Evolutionary conservation across 2,113 vertebrate species (phyloP), one percentile per base, ranked within the genome.

Genomic region (Semnopithecus entellus): DNA sequence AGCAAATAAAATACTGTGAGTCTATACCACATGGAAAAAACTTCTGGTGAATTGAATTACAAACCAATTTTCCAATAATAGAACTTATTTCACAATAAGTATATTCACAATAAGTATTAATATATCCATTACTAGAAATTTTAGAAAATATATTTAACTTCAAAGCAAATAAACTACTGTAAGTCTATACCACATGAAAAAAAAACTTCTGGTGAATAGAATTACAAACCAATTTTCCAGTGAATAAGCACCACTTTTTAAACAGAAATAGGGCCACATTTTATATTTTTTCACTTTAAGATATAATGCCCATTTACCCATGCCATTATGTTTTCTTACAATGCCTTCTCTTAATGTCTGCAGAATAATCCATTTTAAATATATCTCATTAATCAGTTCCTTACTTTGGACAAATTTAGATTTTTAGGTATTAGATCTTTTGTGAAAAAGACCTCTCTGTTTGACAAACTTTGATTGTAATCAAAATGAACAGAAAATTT

Each of bases 401-500:
- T 88, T 90, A 75, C 13, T 94, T 94, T 91, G 35, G 75, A 55
- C 25, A 91, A 38, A 95, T 91, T 72, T 45, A 92, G 23, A 20
- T 84, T 35, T 88, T 79, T 32, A 52, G 59, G 64, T 68, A 35
- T 45, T 83, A 2, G 73, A 40, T 88, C 14, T 87, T 88, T 93
- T 86, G 4, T 79, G 50, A 80, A 66, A 64, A 88, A 92, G 40
- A 70, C 7, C 8, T 75, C 27, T 92, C 17, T 86, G 40, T 68
- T 83, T 80, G 57, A 81, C 25, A 86, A 90, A 73, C 7, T 66
- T 89, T 89, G 16, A 79, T 85, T 93, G 52, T 64, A 97, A 87
- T 57, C 72, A 55, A 48, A 95, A 94, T 93, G 45, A 93, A 3
- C 27, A 88, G 85, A 94, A 94, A 94, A 73, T 22, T 89, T 82